Evolutionary conservation across 2,797 vertebrate genomes (phyloP), one percentile per base, ranked within the genome.

Genomic region (Eutrigla gurnardus): DNA sequence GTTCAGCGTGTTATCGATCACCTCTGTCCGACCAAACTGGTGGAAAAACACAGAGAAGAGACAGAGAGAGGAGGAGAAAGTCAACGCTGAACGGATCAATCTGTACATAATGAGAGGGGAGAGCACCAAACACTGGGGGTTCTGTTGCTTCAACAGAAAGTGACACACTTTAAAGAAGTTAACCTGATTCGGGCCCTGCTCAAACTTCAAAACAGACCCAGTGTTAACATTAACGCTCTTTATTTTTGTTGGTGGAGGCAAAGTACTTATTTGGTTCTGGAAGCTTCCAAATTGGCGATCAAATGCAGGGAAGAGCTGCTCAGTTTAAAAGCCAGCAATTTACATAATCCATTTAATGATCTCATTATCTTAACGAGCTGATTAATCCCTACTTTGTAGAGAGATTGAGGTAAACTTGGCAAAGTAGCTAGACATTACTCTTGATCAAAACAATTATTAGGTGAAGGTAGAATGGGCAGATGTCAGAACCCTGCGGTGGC

Each of bases 1-100:
- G 84, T 96, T 97, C 90, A 97, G 84, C 4, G 97, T 96, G 90
- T 98, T 98, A 88, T 98, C 96, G 0, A 98, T 97, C 79, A 98
- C 96, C 73, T 98, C 97, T 0, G 97, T 98, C 74, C 97, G 94
- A 18, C 97, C 97, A 1, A 97, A 97, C 97, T 98, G 61, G 11
- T 62, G 25, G 13, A 78, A 40, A 86, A 53, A 77, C 8, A 65
- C 46, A 66, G 71, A 55, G 43, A 25, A 68, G 70, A 72, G 59
- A 72, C 32, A 65, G 1, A 65, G 13, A 70, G 32, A 68, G 39
- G 25, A 65, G 18, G 42, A 37, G 8, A 65, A n/a, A 53, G 55
- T 82, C 37, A 85, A 42, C 35, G 47, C 0, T 17, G 13, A 17
- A 35, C 40, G 6, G 5, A 78, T 47, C 35, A 57, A 35, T 59